phyloP scores from a whole-genome alignment of 2,888 invertebrate species.

The Pristionchus exspectatus region DNA sequence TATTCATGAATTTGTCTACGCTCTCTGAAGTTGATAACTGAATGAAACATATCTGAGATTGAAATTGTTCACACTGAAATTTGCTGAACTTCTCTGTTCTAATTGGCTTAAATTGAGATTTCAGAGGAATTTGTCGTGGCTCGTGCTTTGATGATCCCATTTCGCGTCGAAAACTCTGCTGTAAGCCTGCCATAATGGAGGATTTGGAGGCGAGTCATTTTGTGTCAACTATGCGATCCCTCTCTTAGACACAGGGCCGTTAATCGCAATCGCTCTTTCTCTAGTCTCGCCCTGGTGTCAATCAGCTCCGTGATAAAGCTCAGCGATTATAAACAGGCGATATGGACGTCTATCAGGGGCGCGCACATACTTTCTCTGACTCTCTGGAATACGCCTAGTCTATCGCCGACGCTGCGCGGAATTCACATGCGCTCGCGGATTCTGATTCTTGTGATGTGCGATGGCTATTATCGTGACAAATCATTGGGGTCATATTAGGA shows the following conservation, averaged over 20 bases:
- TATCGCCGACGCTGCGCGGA: background rate
- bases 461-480: background rate
- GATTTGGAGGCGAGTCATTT: constrained; percentile 12
- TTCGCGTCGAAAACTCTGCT: background rate
- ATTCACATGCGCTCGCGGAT: background rate
- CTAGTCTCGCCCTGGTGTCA: constrained; percentile 34
- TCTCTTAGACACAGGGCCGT: background rate
- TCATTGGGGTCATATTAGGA: background rate
- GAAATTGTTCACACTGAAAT: too few species aligned
- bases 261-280: background rate
- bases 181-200: background rate
- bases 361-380: background rate
- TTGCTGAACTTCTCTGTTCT: too few species aligned
- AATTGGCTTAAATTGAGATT: background rate
- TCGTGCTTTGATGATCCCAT: constrained; percentile 20
- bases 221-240: background rate
- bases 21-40: too few species aligned
- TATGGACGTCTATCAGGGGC: background rate
- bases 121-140: constrained; percentile 35
- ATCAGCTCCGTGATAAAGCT: background rate
- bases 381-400: background rate
- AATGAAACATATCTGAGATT: too few species aligned
- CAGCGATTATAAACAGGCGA: background rate
- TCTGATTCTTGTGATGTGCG: background rate
- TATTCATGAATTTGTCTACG: too few species aligned